Evolutionary conservation across 2,797 vertebrate genomes (phyloP), one percentile per base, ranked within the genome.

Genomic region (Spinus olivaceus): DNA sequence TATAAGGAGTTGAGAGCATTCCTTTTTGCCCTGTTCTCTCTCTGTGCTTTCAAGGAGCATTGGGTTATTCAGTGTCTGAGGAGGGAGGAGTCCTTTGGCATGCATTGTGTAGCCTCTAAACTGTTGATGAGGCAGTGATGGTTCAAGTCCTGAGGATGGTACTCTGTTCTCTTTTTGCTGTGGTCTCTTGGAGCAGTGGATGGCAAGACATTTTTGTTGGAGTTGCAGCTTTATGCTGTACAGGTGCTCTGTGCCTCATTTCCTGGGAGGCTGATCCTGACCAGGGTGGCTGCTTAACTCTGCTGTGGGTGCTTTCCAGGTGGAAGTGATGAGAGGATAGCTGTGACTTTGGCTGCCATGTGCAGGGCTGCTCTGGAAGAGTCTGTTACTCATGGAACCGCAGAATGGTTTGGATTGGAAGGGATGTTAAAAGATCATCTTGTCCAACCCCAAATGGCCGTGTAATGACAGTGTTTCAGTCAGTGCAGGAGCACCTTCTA

Each of bases 291-390:
- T 56, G 11, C 23, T 33, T 27, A 12, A 22, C 42, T 41, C 4
- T 18, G 44, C 49, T 25, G 3, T 19, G 69, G 15, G 10, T 47
- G 37, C 63, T 59, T 49, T 33, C 32, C 24, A 9, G 12, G 4
- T 49, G 24, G 35, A 72, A 25, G 6, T 10, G 20, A 15, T 50
- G 39, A 50, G 53, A 16, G 23, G 3, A 2, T 46, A 10, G 25
- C 73, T 0, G 0, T 82, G 54, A 41, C 37, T 12, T 35, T 20
- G 39, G 39, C 59, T 72, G 25, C 53, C 0, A 0, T 14, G 17
- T 32, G 47, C 50, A 25, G 54, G 32, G 25, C 71, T 27, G 11
- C 25, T 51, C 23, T 56, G 35, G 2, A 44, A 46, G 67, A 65
- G 5, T 53, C 51, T 88, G 37, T 20, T 49, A 50, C 7, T 21